Percentiles rank a stretch among this genome's conserved stretches.
Evolutionary conservation across 1,140 invertebrate species (phyloP).

Genomic region (Brachionus sp.): DNA sequence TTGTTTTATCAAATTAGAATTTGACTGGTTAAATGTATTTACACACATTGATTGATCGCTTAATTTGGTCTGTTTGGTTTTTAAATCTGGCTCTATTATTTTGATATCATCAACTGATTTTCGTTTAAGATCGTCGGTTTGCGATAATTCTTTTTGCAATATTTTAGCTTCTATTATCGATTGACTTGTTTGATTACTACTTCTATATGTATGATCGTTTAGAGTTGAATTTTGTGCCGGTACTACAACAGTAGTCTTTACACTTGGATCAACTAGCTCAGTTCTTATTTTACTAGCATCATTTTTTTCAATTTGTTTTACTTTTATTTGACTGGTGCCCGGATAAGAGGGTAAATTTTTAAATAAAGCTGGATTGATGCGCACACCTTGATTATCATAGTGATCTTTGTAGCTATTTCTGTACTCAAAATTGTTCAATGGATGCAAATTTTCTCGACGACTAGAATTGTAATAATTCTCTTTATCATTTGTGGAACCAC

Average conservation of each 20-base stretch:
- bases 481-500: slow-evolving; percentile 16
- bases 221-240: slow-evolving; percentile 1
- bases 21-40: background rate
- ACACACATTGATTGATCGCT: background rate
- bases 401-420: slow-evolving; percentile 45
- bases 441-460: slow-evolving; percentile 23
- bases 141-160: background rate
- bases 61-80: background rate
- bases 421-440: slow-evolving; percentile 41
- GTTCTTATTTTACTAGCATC: background rate
- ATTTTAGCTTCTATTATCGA: background rate
- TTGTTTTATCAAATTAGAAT: background rate
- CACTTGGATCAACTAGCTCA: background rate
- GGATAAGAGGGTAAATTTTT: slow-evolving; percentile 11
- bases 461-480: slow-evolving; percentile 45
- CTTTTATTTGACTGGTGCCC: slow-evolving; percentile 7
- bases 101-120: background rate
- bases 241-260: background rate
- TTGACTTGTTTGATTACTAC: background rate
- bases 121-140: background rate
- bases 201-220: slow-evolving; percentile 35
- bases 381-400: slow-evolving; percentile 40
- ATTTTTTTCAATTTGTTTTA: background rate
- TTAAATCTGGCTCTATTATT: background rate
- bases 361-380: slow-evolving; percentile 40